Conservation (phyloP, 2,797 vertebrate genomes). For the Microchirus variegatus region DNA sequence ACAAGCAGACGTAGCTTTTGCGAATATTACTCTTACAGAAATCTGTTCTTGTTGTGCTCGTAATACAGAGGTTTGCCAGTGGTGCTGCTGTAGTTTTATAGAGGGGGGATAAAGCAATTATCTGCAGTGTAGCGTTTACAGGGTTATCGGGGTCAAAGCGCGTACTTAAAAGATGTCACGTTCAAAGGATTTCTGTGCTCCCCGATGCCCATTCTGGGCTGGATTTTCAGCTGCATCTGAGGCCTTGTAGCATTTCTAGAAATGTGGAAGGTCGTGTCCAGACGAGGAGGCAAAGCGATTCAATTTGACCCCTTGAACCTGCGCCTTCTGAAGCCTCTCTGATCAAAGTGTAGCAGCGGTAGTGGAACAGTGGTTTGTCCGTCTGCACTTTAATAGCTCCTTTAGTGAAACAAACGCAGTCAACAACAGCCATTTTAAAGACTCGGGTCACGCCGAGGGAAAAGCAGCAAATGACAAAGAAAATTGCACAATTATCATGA, state of each 20-base stretch:
- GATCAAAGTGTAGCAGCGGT: neutral
- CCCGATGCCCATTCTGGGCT: too few relatives aligned
- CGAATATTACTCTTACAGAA: too few relatives aligned
- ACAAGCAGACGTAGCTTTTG: too few relatives aligned
- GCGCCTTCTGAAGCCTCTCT: neutral
- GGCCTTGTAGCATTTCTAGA: neutral
- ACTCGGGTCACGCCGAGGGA: neutral
- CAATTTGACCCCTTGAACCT: neutral
- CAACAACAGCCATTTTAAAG: neutral
- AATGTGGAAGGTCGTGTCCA: conserved; percentile 1
- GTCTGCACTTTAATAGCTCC: neutral
- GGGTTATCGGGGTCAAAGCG: too few relatives aligned
- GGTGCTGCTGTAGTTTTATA: too few relatives aligned
- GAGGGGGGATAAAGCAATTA: too few relatives aligned
- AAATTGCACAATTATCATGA: neutral
- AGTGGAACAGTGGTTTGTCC: neutral
- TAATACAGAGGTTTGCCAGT: too few relatives aligned
- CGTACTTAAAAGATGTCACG: too few relatives aligned
- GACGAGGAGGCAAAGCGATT: neutral
- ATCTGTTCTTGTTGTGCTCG: too few relatives aligned
- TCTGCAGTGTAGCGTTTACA: too few relatives aligned
- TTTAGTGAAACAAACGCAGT: neutral
- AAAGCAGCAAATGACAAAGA: neutral
- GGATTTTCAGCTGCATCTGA: neutral
- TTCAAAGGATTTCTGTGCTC: too few relatives aligned